Evolutionary conservation across 2,888 invertebrate genomes (phyloP), one percentile per base, ranked within the genome.

Genomic region (Torymus tubicola): DNA sequence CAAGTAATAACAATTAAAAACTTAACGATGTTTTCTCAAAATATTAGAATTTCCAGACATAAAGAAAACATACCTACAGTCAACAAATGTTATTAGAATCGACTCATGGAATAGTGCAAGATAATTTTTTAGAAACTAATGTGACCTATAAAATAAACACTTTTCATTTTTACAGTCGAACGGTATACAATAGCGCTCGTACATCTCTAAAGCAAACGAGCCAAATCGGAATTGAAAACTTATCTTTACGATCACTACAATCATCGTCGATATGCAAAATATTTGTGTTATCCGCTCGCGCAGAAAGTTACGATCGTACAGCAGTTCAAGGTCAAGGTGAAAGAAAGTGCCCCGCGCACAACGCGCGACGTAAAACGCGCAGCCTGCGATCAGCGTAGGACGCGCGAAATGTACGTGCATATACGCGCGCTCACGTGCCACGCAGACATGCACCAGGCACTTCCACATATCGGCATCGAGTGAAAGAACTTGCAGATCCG

Each of bases 311-410:
- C 53, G 70, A 58, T 58, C 70, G 70, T 31, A 16, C 16, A 18
- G 42, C 18, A n/a, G 70, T 73, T 73, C 73, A 73, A 73, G 73
- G 73, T 73, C 73, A 73, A 64, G 55, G 55, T 18, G 57, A 73
- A 73, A 73, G 73, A 73, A 73, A 73, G 73, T 73, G 13, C 4
- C 63, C 5, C 31, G 52, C 13, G 10, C 50, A 11, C 10, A 2
- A 4, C 18, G 18, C 14, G 31, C 57, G 57, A 31, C 24, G 31
- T 16, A n/a, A 11, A n/a, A 14, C 71, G 24, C 16, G n/a, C 21
- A n/a, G n/a, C n/a, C 11, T 21, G 21, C 13, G 21, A 18, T n/a
- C n/a, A n/a, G 21, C 31, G 50, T 70, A 31, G 21, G 16, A 70
- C 31, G 70, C 58, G 55, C 24, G n/a, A 4, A 11, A 24, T 24